Evolutionary conservation across 2,888 invertebrate genomes (phyloP), one percentile per base, ranked within the genome.

Genomic region (Eugnorisma glareosa): DNA sequence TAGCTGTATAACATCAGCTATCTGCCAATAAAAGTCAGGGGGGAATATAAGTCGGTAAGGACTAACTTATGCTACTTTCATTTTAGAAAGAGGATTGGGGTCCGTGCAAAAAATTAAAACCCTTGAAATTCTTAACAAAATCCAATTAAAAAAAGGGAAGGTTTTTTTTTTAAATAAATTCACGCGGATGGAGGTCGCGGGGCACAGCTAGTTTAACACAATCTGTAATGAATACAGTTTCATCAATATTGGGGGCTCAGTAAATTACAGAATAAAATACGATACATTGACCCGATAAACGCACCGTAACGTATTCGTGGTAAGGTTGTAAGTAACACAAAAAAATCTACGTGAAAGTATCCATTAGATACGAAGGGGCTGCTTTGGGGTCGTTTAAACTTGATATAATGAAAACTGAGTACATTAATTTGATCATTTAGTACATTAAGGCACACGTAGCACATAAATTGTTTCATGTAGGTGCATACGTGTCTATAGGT

Each of bases 271-370:
- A 66, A 83, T 63, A 69, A 79, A 83, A 74, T 74, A 84, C 83
- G 74, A 84, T 79, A 86, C 86, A 84, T 86, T 86, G 72, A 54
- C 69, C 75, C 75, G 63, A 86, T 75, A 76, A 79, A 83, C 76
- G 76, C 69, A 67, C 83, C 76, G 74, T 79, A 75, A 79, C n/a
- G 15, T 72, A 83, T 79, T 66, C 70, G 76, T 79, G 76, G 75
- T 64, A 43, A 66, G 63, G 45, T 61, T 82, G 51, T 69, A 54
- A 71, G 82, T 73, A 59, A 35, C 31, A 67, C 59, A 83, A 75
- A 86, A 76, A 84, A 86, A 69, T 35, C 24, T 73, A 70, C 18
- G 51, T 72, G 37, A 75, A 77, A 68, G 67, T 68, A 74, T 40
- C 73, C 67, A 67, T 75, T 68, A 71, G 57, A 51, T 51, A 67